Base-by-base conservation (phyloP, 1,140 invertebrate genomes). In the Holcopasites calliopsidis region DNA sequence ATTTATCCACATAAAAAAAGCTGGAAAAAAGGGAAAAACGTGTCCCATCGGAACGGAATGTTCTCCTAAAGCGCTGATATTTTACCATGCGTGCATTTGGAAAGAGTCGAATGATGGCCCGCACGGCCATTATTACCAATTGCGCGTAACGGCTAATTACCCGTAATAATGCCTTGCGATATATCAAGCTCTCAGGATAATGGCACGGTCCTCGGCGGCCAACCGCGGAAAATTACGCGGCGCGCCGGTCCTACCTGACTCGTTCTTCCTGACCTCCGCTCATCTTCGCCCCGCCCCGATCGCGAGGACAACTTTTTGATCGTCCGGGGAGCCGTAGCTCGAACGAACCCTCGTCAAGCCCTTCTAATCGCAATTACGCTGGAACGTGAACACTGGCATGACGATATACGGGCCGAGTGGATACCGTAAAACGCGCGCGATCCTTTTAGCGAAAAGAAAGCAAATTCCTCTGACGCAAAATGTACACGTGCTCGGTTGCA, bases 121-220 rank as follows among this genome's bases (percentile, higher is more conserved):
- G 66, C 71, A 71, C 66, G 65, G 66, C 73, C 80, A 83, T 84
- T 80, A 84, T 79, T 84, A 84, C 69, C 80, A 83, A 82, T 82
- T 84, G 84, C 72, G 79, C 77, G 84, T 72, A 83, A 83, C 76
- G 70, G 66, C 77, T 86, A 85, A 86, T 86, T 86, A 85, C 73
- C 78, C 70, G 78, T 85, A 85, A 86, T 85, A 83, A 86, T 77
- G 62, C 61, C 55, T 18, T 57, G 78, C 76, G 73, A 83, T 83
- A 82, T 73, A 85, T 85, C 78, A 83, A 85, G 81, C 76, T 79
- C 80, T 83, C 73, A 76, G 78, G 75, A 85, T 85, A 85, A 85
- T 80, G 77, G 83, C 61, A 64, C 52, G 83, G 65, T 79, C 71
- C 61, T 54, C 58, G 58, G 57, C 52, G 40, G 60, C 7, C 47